phyloP scores from a whole-genome alignment of 2,113 vertebrate species.

The Nestor notabilis region DNA sequence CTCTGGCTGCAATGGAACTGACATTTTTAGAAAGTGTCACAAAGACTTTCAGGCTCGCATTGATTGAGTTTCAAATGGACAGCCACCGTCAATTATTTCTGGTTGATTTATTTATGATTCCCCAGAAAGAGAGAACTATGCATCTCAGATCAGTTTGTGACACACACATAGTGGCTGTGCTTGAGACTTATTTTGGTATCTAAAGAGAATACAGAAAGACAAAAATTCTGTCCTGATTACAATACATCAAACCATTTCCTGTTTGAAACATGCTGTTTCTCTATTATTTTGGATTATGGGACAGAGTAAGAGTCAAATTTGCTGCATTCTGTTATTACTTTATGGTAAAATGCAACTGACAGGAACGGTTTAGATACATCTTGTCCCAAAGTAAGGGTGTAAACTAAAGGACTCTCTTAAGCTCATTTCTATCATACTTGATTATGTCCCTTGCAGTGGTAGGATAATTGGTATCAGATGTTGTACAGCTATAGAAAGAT shows the following conservation, averaged over 20 bases:
- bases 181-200: neutral
- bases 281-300: neutral
- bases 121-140: constrained; percentile 60
- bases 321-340: neutral
- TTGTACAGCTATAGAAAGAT: neutral
- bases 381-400: neutral
- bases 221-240: neutral
- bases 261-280: neutral
- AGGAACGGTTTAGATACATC: neutral
- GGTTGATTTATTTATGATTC: constrained; percentile 74
- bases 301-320: neutral
- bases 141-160: constrained; percentile 27
- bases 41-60: constrained; percentile 79
- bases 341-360: neutral
- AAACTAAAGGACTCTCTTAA: neutral
- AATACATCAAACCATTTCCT: neutral
- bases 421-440: neutral
- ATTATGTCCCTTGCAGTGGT: neutral
- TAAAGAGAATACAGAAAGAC: neutral
- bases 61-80: constrained; percentile 81
- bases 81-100: constrained; percentile 79
- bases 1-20: constrained; percentile 71
- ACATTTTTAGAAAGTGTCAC: constrained; percentile 78
- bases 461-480: neutral
- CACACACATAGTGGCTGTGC: neutral